phyloP scores from a whole-genome alignment of 1,140 invertebrate species.

The Drosophila nikananu region DNA sequence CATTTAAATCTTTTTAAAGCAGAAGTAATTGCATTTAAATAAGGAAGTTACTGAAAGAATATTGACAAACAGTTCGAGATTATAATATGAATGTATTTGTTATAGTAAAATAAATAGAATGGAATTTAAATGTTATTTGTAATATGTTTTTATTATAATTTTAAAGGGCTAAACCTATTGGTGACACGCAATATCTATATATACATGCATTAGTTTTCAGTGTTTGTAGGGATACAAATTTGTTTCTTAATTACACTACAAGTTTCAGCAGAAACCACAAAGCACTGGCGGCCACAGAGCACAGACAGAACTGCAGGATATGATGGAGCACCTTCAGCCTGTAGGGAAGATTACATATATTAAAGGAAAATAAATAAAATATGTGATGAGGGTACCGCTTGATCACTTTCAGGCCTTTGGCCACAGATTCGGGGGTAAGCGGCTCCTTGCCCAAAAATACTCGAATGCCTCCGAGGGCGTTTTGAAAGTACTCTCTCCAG shows the following conservation, averaged over 20 bases:
- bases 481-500: slow-evolving; percentile 88
- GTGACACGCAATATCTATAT: background rate
- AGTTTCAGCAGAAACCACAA: slow-evolving; percentile 13
- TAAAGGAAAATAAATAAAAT: no score
- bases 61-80: background rate
- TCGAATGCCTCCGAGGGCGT: slow-evolving; percentile 88
- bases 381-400: slow-evolving; percentile 22
- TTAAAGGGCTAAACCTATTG: background rate
- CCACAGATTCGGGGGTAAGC: slow-evolving; percentile 86
- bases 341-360: background rate
- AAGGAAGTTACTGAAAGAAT: background rate
- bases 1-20: background rate
- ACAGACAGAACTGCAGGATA: slow-evolving; percentile 3
- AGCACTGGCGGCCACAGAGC: background rate
- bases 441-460: slow-evolving; percentile 90
- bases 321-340: slow-evolving; percentile 19
- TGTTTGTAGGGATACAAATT: background rate
- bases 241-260: background rate
- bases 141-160: background rate
- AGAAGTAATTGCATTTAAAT: background rate
- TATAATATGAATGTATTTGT: background rate
- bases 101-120: background rate
- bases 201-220: background rate
- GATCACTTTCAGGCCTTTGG: slow-evolving; percentile 45
- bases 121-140: background rate